These are phyloP conservation scores for Mythimna albipuncta DNA, from an alignment of 2,888 invertebrate species.

Conservation along the genomic window DNA sequence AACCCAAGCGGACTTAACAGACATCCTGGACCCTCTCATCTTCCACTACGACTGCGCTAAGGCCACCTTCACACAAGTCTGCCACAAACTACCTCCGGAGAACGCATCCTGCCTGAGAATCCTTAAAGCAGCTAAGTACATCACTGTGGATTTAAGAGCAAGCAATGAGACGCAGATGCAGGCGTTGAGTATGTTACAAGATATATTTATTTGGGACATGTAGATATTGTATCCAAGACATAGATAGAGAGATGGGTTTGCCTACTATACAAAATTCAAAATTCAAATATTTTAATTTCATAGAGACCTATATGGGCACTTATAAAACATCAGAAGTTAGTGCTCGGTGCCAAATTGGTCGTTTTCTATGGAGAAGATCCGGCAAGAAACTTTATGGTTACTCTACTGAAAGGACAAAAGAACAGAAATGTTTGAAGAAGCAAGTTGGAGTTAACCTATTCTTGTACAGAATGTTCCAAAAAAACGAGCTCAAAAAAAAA, in stretches of 20 bases:
- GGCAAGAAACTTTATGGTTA: too few relatives aligned
- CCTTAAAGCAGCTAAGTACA: constrained; percentile 86
- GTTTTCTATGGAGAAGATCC: too few relatives aligned
- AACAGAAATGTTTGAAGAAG: background rate
- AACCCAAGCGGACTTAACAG: constrained; percentile 89
- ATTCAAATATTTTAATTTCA: too few relatives aligned
- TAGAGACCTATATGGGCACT: too few relatives aligned
- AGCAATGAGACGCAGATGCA: constrained; percentile 79
- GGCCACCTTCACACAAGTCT: constrained; percentile 80
- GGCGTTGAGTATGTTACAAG: constrained; percentile 83
- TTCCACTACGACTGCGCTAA: constrained; percentile 87
- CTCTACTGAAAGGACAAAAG: background rate
- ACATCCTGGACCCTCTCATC: constrained; percentile 87
- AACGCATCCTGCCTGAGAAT: constrained; percentile 83
- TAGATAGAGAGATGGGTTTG: background rate
- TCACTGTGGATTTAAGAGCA: constrained; percentile 84
- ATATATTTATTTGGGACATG: constrained; percentile 87
- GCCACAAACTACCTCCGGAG: constrained; percentile 84
- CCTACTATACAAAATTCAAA: too few relatives aligned
- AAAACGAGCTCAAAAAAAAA: too few relatives aligned
- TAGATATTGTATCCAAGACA: constrained; percentile 53
- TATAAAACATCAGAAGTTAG: too few relatives aligned
- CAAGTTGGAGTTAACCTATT: too few relatives aligned
- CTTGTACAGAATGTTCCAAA: too few relatives aligned
- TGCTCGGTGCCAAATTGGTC: too few relatives aligned